A percentile compares a stretch with the other conserved stretches of the same genome.
phyloP scores from a whole-genome alignment of 2,113 vertebrate species.

The Saccopteryx bilineata region DNA sequence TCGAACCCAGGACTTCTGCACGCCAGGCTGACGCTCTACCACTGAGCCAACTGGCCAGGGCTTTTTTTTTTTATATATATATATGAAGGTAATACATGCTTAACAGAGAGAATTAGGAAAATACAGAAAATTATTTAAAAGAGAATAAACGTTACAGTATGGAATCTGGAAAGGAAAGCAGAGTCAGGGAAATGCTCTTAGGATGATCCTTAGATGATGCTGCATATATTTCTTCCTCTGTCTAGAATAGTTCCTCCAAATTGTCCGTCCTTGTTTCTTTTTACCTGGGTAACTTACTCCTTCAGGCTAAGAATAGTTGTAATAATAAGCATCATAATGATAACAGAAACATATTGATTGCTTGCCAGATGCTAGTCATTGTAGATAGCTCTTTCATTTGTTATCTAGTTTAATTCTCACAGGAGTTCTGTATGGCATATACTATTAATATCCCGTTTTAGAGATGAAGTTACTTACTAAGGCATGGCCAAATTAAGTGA shows the following conservation, averaged over 20 bases:
- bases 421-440: background rate
- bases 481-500: background rate
- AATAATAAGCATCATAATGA: background rate
- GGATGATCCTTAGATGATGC: background rate
- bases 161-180: background rate
- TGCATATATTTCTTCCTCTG: background rate
- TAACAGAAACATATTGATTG: background rate
- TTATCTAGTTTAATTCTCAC: background rate
- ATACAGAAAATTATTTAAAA: conserved; percentile 10
- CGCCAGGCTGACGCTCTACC: too few relatives aligned
- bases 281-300: background rate
- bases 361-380: background rate
- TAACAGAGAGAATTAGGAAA: conserved; percentile 26
- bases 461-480: background rate
- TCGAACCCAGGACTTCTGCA: too few relatives aligned
- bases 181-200: background rate
- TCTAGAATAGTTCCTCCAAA: background rate
- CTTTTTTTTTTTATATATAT: background rate
- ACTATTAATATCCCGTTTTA: background rate
- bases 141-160: background rate
- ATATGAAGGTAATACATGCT: background rate
- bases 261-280: background rate
- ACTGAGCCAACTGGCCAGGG: too few relatives aligned
- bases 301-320: background rate
- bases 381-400: background rate